Base-by-base conservation (phyloP, 2,113 vertebrate genomes). In the Heterotis niloticus region DNA sequence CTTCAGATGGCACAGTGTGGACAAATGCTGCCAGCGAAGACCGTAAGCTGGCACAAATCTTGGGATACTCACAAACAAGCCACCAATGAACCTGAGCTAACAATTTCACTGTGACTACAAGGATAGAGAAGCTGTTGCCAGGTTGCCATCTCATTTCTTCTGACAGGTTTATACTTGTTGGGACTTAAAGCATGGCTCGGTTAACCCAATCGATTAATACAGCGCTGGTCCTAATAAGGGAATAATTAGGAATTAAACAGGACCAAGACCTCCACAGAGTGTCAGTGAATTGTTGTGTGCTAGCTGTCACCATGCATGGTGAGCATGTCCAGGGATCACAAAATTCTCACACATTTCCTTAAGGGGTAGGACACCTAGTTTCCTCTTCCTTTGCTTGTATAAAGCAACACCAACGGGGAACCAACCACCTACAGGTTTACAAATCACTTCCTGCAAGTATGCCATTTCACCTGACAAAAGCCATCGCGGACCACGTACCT, bases 191-290 rank as follows among this genome's bases (percentile, higher is more conserved):
- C 74, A 81, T 12, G 29, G 70, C n/a, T 74, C 60, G 34, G 29
- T 77, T 70, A 70, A 72, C 26, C 56, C 51, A 62, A 75, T 71
- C 75, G 68, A 77, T 82, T 84, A 77, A 24, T 24, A 26, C 74
- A 78, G 17, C 68, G 28, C 44, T 28, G 24, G 20, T 77, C 11
- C 64, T 80, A 34, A 80, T 71, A 52, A 82, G 64, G 71, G 34
- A 82, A 82, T 72, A 51, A 74, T 29, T 56, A 17, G 72, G 23
- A 20, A 64, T 28, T 71, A 64, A 79, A 74, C 44, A 29, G 64
- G 69, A 71, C 80, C 76, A 54, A 44, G 34, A 7, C 34, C 34
- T 44, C 34, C 34, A 44, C 34, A 44, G 34, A 44, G 34, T 7
- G 7, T 44, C 34, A 44, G 34, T 44, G 7, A 44, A 44, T 44